Evolutionary conservation across 2,797 vertebrate genomes (phyloP), one percentile per base, ranked within the genome.

Genomic region (Melanotaenia trifasciata): DNA sequence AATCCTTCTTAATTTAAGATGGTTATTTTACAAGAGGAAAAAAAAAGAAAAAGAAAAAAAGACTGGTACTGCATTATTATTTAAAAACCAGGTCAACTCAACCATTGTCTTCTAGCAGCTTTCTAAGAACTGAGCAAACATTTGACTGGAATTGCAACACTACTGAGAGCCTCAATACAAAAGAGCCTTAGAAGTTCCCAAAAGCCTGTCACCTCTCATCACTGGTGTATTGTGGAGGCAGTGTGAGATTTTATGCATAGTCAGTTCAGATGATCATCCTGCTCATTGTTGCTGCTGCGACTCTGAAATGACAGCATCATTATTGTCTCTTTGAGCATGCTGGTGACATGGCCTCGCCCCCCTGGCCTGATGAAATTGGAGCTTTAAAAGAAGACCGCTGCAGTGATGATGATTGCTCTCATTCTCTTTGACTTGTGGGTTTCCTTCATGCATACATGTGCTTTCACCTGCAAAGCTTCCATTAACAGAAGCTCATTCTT

Each of bases 241-340:
- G 73, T 90, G 85, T 69, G 71, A 74, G 79, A 90, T 91, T 93
- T 93, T 88, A 92, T 93, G 90, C 90, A 86, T 74, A 90, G 90
- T 91, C 91, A 84, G 81, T 91, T 94, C 82, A 47, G 59, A 92
- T 93, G 87, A 87, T 87, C 81, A 72, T 88, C 84, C 59, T 66
- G 74, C 47, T 74, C 28, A 84, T 88, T 89, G 88, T 87, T 28
- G 47, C 78, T 75, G 89, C 38, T 43, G 13, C 38, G 4, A 43
- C 38, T 4, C 36, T 38, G 13, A 43, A 89, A 90, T 86, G 89
- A 92, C 87, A 89, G 83, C 64, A 76, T 84, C 72, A 75, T 92
- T 85, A 89, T 87, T 89, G 78, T 87, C 70, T 84, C 77, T 84
- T 84, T 80, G 74, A 89, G 85, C 76, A 79, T 59, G 53, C 84